phyloP scores from a whole-genome alignment of 1,140 invertebrate genomes.

The Calephelis nemesis region DNA sequence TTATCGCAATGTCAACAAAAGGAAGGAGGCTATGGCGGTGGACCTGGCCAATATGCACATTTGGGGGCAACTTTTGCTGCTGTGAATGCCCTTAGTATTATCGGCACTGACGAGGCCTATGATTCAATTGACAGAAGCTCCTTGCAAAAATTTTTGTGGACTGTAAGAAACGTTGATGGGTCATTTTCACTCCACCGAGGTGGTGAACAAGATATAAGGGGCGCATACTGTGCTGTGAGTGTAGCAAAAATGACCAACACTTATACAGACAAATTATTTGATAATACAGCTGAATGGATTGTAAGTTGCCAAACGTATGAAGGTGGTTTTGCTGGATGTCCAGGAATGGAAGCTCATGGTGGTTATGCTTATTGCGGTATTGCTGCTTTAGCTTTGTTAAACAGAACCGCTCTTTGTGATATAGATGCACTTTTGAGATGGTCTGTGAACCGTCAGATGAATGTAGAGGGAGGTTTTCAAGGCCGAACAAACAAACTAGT shows the following conservation, averaged over 20 bases:
- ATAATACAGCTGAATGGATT: constrained; percentile 94
- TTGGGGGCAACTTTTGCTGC: constrained; percentile 98
- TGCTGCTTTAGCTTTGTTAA: constrained; percentile 91
- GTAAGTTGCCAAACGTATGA: constrained; percentile 97
- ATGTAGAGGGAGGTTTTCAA: constrained; percentile 94
- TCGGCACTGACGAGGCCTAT: constrained; percentile 93
- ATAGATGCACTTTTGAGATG: constrained; percentile 89
- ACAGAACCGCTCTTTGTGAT: constrained; percentile 89
- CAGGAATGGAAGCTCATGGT: constrained; percentile 98
- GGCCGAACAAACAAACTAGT: constrained; percentile 98
- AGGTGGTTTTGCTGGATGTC: constrained; percentile 97
- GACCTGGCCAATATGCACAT: constrained; percentile 94
- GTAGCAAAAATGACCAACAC: constrained; percentile 93
- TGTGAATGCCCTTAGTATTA: constrained; percentile 93
- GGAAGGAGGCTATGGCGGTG: constrained; percentile 95
- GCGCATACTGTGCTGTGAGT: constrained; percentile 95
- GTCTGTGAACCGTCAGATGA: constrained; percentile 94
- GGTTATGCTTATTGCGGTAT: constrained; percentile 98
- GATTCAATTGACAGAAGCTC: constrained; percentile 90
- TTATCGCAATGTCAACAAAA: constrained; percentile 88
- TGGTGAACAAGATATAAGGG: constrained; percentile 97
- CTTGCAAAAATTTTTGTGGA: constrained; percentile 88
- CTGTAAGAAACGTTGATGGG: constrained; percentile 90
- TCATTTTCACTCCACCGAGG: constrained; percentile 94
- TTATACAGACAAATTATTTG: constrained; percentile 88